Base-by-base conservation (phyloP, 2,888 invertebrate genomes). In the Liopterus haemorrhoidalis region DNA sequence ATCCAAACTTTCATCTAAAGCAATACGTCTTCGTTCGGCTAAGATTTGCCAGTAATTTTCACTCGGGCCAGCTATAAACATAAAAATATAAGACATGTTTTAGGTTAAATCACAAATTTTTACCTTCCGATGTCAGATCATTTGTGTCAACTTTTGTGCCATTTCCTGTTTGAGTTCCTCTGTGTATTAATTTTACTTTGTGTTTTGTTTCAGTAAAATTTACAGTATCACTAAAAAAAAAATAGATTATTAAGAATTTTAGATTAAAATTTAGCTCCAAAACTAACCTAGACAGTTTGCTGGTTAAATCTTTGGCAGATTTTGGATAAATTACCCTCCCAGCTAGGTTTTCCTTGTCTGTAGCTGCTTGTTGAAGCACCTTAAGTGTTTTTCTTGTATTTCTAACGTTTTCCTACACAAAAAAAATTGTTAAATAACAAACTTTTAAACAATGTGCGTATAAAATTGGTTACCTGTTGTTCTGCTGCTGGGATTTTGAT, bases 31-130 rank as follows among this genome's bases (percentile, higher is more conserved):
- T 57, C 81, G 81, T 61, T 85, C 86, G 16, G 87, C 85, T 50
- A 88, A 62, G 32, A 77, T 69, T 65, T 85, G 72, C 85, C 86
- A 89, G 62, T 88, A 89, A 50, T 77, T 76, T 58, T 81, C 80
- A 45, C 85, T 79, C 3, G 87, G 81, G 24, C 73, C 75, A 44
- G 75, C 75, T 69, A 38, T 41, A 49, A 49, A 32, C 5, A 45
- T 18, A 21, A 18, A 18, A 12, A 40, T 30, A 30, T 12, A 43
- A 25, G 11, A 24, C 1, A 25, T 24, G 45, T 33, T n/a, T 4
- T 1, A 9, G 16, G 32, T 9, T 49, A 19, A 15, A 18, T 21
- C 31, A 19, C 21, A 19, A 39, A 12, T 42, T 31, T 41, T 48
- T 64, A 65, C 72, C 70, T 45, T 79, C 77, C 28, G 79, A 78